Conservation (phyloP, 2,888 invertebrate species). For the Cylindroiulus punctatus region DNA sequence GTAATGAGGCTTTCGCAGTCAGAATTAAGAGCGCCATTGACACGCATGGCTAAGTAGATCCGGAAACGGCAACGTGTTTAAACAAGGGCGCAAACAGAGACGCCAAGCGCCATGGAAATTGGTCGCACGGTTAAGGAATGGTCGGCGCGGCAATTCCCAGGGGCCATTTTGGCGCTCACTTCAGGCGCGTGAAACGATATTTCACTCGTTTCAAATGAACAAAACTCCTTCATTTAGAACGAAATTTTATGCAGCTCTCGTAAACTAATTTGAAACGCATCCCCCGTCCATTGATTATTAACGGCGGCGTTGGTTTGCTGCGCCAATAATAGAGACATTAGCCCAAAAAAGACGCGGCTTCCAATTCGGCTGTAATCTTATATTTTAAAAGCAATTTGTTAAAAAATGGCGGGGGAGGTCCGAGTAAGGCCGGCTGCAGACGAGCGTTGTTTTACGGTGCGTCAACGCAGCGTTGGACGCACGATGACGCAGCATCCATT, state of each 20-base stretch:
- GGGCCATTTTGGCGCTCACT: background rate
- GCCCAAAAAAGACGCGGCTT: background rate
- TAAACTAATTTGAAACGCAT: conserved; percentile 20
- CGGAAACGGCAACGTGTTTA: conserved; percentile 20
- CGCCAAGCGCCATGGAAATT: too few species aligned
- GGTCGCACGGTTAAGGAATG: conserved; percentile 12
- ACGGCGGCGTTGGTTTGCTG: background rate
- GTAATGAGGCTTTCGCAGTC: conserved; percentile 32
- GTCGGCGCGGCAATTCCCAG: background rate
- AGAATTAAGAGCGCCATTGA: conserved; percentile 32
- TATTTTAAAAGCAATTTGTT: conserved; percentile 6
- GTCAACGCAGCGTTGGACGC: too few species aligned
- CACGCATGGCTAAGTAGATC: conserved; percentile 32
- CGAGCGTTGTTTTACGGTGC: too few species aligned
- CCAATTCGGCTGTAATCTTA: background rate
- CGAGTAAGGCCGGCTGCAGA: background rate
- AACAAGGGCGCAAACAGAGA: background rate
- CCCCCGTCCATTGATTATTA: conserved; percentile 20
- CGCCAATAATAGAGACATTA: background rate
- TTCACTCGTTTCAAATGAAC: conserved; percentile 21
- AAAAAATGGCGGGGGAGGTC: background rate
- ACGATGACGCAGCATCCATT: too few species aligned
- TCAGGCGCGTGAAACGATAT: background rate
- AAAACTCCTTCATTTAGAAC: conserved; percentile 27
- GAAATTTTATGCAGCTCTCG: conserved; percentile 20